Evolutionary conservation across 1,140 invertebrate species (phyloP), one percentile per base, ranked within the genome.

Genomic region (Aleiodes sp.): DNA sequence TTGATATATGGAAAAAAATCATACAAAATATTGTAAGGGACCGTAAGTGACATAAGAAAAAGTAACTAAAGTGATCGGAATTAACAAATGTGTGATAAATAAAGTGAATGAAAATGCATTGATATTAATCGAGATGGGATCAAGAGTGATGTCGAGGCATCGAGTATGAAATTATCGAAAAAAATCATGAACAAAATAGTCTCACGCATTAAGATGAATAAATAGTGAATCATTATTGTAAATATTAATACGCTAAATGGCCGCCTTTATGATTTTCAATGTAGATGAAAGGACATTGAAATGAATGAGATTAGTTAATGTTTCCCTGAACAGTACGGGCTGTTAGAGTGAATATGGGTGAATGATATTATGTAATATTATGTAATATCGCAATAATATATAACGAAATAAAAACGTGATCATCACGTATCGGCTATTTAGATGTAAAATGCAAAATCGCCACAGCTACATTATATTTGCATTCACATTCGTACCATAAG

Each of bases 231-330:
- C 39, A 43, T 56, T 63, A 59, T 70, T 70, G 68, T 70, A 70
- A 59, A 70, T 70, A 70, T 29, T 16, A 56, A 16, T 26, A 63
- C 60, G 68, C 68, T 70, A 33, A 70, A 68, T 29, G 56, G 56
- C 66, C 57, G 66, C 43, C 60, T 56, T 57, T 64, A 57, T 33
- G 24, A 63, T 70, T 57, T 21, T 26, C 57, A 41, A 24, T 65
- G n/a, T n/a, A n/a, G n/a, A n/a, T n/a, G n/a, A n/a, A n/a, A n/a
- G n/a, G n/a, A n/a, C n/a, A n/a, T n/a, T n/a, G 29, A 59, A 31
- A 9, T 29, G 9, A 35, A 21, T 6, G 61, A 39, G 61, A 39
- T 43, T 24, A 12, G 16, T 39, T 43, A 16, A 43, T n/a, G 19
- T 43, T 14, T 43, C 39, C n/a, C 39, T 16, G 39, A 43, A n/a